These are phyloP conservation scores for Fulmarus glacialis DNA, from an alignment of 2,113 vertebrate genomes.

Conservation along the genomic window DNA sequence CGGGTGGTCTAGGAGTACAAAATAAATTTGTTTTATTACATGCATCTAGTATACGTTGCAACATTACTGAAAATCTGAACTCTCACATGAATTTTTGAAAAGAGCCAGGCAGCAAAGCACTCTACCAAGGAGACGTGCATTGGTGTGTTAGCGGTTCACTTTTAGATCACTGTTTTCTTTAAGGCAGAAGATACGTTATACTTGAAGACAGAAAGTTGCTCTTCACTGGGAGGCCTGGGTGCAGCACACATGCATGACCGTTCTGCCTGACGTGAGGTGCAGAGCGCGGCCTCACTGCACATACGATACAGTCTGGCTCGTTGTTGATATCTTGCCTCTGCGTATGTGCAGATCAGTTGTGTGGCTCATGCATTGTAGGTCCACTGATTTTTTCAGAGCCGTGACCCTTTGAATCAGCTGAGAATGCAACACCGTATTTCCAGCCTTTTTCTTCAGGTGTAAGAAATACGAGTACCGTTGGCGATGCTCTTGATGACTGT, in stretches of 20 bases:
- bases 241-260: rapidly evolving
- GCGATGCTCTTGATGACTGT: not conserved
- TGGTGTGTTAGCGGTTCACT: not conserved
- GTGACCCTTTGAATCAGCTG: not conserved
- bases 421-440: not conserved
- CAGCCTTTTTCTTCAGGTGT: not conserved
- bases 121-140: not conserved
- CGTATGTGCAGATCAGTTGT: rapidly evolving
- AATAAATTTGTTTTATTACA: not conserved
- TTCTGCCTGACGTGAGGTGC: not conserved
- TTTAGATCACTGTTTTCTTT: not conserved
- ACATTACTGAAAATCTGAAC: not conserved
- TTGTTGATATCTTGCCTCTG: rapidly evolving
- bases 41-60: not conserved
- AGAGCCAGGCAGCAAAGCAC: not conserved
- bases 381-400: not conserved
- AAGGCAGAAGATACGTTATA: rapidly evolving
- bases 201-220: not conserved
- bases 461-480: not conserved
- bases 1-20: not conserved
- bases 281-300: rapidly evolving
- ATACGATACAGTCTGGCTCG: rapidly evolving
- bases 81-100: not conserved
- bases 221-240: not conserved
- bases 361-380: rapidly evolving